Percentiles rank a stretch among this genome's conserved stretches.
phyloP scores from a whole-genome alignment of 2,888 invertebrate species.

The Gerris lacustris region DNA sequence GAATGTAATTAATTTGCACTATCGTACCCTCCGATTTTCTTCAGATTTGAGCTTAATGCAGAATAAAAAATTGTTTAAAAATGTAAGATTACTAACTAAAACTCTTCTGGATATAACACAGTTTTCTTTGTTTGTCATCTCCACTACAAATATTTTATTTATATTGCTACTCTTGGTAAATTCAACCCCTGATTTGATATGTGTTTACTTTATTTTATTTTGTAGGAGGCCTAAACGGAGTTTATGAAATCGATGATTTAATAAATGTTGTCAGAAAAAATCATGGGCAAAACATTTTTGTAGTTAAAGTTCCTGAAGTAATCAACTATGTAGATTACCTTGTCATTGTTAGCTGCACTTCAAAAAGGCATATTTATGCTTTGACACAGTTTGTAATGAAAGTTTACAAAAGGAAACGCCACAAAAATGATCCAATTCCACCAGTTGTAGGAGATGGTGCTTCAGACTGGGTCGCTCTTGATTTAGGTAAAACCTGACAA shows the following conservation, averaged over 20 bases:
- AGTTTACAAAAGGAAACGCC: slow-evolving; percentile 60
- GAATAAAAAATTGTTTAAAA: too few species aligned
- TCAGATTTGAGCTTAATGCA: too few species aligned
- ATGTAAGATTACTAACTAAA: too few species aligned
- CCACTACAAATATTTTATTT: too few species aligned
- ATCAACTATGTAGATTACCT: slow-evolving; percentile 74
- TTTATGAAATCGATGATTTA: slow-evolving; percentile 78
- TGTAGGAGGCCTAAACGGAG: slow-evolving; percentile 69
- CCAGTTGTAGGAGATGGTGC: slow-evolving; percentile 63
- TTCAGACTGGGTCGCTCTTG: slow-evolving; percentile 77
- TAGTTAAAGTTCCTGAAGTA: slow-evolving; percentile 58
- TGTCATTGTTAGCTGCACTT: slow-evolving; percentile 64
- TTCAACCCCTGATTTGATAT: too few species aligned
- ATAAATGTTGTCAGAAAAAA: slow-evolving; percentile 62
- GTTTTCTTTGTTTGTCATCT: too few species aligned
- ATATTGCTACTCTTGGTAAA: too few species aligned
- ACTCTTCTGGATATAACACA: too few species aligned
- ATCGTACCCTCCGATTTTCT: too few species aligned
- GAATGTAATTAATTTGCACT: too few species aligned
- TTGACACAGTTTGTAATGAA: slow-evolving; percentile 61
- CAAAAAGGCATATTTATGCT: slow-evolving; percentile 59
- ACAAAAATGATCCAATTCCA: slow-evolving; percentile 52
- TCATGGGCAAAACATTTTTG: slow-evolving; percentile 68
- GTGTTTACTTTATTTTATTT: slow-evolving; percentile 23
- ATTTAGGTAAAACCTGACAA: slow-evolving; percentile 51